Percentiles rank a stretch among this genome's conserved stretches.
These are phyloP conservation scores for Coregonus sp. DNA, from an alignment of 2,797 vertebrate species.

Conservation along the genomic window DNA sequence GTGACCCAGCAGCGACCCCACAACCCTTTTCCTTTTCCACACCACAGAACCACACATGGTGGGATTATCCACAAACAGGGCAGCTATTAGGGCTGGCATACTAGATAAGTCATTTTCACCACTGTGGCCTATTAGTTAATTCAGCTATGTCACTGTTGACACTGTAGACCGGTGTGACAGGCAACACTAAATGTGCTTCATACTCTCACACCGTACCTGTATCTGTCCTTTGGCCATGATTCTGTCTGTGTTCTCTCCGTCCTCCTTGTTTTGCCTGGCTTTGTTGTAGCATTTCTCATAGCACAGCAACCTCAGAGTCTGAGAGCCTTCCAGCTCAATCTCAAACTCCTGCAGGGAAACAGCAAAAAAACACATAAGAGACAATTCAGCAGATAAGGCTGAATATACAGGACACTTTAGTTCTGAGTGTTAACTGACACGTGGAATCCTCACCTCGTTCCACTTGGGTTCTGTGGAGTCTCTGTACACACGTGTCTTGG, in stretches of 20 bases:
- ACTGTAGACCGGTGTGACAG: neutral
- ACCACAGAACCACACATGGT: constrained; percentile 12
- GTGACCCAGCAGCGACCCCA: constrained; percentile 25
- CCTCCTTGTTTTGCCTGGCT: constrained; percentile 83
- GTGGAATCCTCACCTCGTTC: constrained; percentile 84
- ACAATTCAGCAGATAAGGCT: neutral
- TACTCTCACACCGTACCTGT: constrained; percentile 73
- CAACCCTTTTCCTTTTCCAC: constrained; percentile 31
- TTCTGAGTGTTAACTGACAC: neutral
- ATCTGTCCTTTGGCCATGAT: constrained; percentile 91
- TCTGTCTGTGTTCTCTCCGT: constrained; percentile 83
- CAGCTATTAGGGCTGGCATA: constrained; percentile 10
- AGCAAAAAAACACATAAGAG: neutral
- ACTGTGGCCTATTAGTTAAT: neutral
- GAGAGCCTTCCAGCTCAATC: constrained; percentile 94
- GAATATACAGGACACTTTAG: neutral
- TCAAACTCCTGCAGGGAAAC: constrained; percentile 85
- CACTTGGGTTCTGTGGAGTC: constrained; percentile 91
- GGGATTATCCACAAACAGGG: constrained; percentile 37
- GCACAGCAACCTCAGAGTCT: constrained; percentile 88
- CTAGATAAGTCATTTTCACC: neutral
- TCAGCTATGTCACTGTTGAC: neutral
- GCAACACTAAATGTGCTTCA: neutral
- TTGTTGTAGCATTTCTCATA: constrained; percentile 91
- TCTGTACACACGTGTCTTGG: constrained; percentile 91